Base-by-base conservation (phyloP, 2,797 vertebrate species). In the Meda fulgida region DNA sequence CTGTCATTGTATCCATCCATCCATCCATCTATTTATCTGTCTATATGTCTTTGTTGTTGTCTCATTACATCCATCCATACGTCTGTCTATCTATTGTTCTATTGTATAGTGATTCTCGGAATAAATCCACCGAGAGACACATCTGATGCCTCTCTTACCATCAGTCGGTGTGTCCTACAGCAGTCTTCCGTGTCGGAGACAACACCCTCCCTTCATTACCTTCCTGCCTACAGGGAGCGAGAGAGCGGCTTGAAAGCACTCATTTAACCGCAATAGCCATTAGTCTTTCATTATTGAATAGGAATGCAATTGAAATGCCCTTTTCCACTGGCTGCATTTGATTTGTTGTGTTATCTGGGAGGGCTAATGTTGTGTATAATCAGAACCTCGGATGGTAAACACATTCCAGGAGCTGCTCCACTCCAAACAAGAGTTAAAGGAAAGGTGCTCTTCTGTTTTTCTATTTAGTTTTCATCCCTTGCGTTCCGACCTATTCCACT, bases 301-400 rank as follows among this genome's bases (percentile, higher is more conserved):
- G 86, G 53, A 92, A 89, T 87, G 87, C 87, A 87, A 91, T 93
- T 90, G 89, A 89, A 92, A 85, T 86, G 81, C 85, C 87, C 84
- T 84, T 92, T 90, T 85, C 88, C 85, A 86, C 91, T 91, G 83
- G 86, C 86, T 87, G 51, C 60, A 14, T 26, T 84, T 92, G 92
- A 93, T 94, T 92, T 92, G 92, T 92, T 89, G 90, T 90, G 92
- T 93, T 93, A 92, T 93, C 93, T 89, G 80, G 81, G 72, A 84
- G 90, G 89, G 90, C 90, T 94, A 94, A 93, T 93, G 92, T 87
- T 86, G 77, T 93, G 92, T 92, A 92, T 94, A 93, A 94, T 93
- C 93, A 93, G 91, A 91, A 86, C 60, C 89, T 91, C 60, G 55
- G 79, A 89, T 91, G 78, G 90, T 89, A 89, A 92, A 92, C 90